A percentile compares a stretch with the other conserved stretches of the same genome.
phyloP scores from a whole-genome alignment of 2,797 vertebrate genomes.

The Acanthornis magna region DNA sequence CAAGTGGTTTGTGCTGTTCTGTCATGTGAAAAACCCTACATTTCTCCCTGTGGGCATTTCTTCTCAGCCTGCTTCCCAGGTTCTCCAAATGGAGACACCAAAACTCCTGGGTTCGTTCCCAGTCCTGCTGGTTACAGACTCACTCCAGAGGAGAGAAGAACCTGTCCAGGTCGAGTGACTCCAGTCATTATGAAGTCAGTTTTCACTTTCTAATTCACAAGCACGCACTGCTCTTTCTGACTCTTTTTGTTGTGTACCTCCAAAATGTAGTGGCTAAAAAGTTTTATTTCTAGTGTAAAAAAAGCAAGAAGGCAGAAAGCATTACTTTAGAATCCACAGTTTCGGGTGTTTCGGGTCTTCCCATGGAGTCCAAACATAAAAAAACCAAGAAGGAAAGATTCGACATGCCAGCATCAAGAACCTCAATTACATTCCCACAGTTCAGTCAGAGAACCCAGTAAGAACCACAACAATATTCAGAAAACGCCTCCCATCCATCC shows the following conservation, averaged over 20 bases:
- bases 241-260: background rate
- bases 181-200: background rate
- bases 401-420: background rate
- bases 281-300: background rate
- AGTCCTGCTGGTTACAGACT: background rate
- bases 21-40: background rate
- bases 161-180: background rate
- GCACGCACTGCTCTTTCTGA: background rate
- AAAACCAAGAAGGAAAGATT: background rate
- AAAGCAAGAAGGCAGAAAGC: background rate
- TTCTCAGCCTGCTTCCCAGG: background rate
- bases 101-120: background rate
- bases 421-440: background rate
- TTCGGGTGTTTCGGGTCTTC: background rate
- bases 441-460: background rate
- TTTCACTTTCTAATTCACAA: background rate
- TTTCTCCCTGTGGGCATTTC: background rate
- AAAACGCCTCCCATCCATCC: background rate
- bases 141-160: background rate
- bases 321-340: background rate
- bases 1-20: constrained; percentile 37
- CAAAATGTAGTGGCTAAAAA: background rate
- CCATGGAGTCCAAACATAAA: background rate
- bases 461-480: background rate
- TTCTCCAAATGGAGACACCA: background rate